phyloP scores from a whole-genome alignment of 2,888 invertebrate genomes.

The Pollenia griseotomentosa region DNA sequence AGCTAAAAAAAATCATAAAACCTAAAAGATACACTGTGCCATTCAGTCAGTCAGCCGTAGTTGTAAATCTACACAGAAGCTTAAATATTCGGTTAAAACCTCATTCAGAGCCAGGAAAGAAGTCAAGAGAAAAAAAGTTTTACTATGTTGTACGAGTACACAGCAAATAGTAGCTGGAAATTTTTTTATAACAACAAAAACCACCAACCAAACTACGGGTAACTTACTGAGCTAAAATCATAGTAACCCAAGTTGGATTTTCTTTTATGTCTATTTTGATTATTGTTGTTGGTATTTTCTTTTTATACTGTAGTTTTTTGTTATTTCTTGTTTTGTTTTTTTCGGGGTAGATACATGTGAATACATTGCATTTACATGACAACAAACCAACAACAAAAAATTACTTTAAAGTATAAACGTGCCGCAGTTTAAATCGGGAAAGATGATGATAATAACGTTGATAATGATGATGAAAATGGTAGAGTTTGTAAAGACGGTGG shows the following conservation, averaged over 20 bases:
- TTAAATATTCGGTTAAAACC: conserved; percentile 58
- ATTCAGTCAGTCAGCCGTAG: background rate
- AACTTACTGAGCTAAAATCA: conserved; percentile 70
- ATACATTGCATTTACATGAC: conserved; percentile 70
- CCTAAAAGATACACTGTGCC: background rate
- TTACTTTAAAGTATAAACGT: conserved; percentile 67
- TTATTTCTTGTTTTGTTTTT: conserved; percentile 24
- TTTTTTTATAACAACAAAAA: conserved; percentile 38
- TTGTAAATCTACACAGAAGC: conserved; percentile 58
- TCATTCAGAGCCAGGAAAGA: conserved; percentile 25
- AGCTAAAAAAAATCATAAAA: conserved; percentile 22
- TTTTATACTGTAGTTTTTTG: conserved; percentile 28
- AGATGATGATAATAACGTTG: conserved; percentile 46
- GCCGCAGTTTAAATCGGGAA: conserved; percentile 62
- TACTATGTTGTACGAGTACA: background rate
- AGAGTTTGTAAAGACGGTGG: background rate
- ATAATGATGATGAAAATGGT: conserved; percentile 19
- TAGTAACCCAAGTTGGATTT: conserved; percentile 67
- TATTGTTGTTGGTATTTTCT: conserved; percentile 7
- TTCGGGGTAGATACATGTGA: conserved; percentile 54
- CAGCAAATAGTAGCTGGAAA: conserved; percentile 22
- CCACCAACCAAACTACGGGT: conserved; percentile 30
- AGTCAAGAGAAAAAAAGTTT: conserved; percentile 30
- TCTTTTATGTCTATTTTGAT: conserved; percentile 1
- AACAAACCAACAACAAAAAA: conserved; percentile 62